Base-by-base conservation (phyloP, 2,797 vertebrate genomes). In the Anomalospiza imberbis region DNA sequence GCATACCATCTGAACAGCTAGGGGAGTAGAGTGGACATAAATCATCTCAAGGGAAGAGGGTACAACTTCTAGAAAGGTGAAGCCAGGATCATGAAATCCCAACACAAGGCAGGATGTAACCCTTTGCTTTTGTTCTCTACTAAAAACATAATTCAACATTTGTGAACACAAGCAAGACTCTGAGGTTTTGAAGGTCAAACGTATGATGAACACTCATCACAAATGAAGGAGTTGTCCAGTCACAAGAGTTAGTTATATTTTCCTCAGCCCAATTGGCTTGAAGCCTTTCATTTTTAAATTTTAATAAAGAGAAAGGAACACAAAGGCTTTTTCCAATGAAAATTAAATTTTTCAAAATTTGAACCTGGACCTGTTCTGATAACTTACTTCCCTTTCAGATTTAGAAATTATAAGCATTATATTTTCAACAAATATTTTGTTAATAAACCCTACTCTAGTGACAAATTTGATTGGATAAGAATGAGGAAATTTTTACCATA, bases 131-230 rank as follows among this genome's bases (percentile, higher is more conserved):
- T 61, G 17, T 45, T 88, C 32, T 50, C 7, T 2, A 12, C 36
- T 71, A 17, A 71, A 87, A 91, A 24, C 3, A 12, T 12, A n/a
- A 26, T 32, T 42, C 13, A 26, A 6, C 31, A 19, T 51, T 74
- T 58, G 12, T n/a, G 13, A n/a, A 25, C 12, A 36, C 3, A 78
- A 62, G 20, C 10, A 92, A 60, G 85, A 24, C 7, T 50, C 21
- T 40, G 29, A 45, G 20, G 19, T 81, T 80, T 71, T 74, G 48
- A 9, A 36, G 13, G 31, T 47, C 17, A 34, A 17, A 44, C 11
- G 1, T 7, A 20, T 29, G 29, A 65, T 4, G 7, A 9, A 10
- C 6, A n/a, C 2, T 85, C 7, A 15, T 24, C 5, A 5, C 40
- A 78, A 54, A 72, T 4, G 3, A 61, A 61, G 26, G 10, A 48